phyloP scores from a whole-genome alignment of 2,797 vertebrate genomes.

The Myotis myotis region DNA sequence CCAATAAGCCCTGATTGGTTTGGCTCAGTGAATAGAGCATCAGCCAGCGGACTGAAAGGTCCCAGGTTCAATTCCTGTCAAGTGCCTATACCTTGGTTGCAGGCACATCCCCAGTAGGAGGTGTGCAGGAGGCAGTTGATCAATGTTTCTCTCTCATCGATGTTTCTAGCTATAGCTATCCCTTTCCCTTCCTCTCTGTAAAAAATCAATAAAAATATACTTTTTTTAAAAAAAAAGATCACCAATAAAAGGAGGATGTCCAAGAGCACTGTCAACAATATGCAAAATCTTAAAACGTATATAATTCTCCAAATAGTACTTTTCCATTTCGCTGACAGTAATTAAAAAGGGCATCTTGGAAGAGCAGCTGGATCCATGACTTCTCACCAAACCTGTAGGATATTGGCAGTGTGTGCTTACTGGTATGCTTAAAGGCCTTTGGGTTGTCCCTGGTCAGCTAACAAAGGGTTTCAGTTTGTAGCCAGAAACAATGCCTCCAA shows the following conservation, averaged over 20 bases:
- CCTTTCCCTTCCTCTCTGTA: no score
- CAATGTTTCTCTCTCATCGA: no score
- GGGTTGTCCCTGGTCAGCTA: not conserved
- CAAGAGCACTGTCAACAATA: not conserved
- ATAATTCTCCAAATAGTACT: not conserved
- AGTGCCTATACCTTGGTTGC: no score
- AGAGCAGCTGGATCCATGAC: not conserved
- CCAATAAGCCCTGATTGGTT: not conserved
- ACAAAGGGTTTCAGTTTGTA: not conserved
- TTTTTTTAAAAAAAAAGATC: not conserved
- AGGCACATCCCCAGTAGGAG: no score
- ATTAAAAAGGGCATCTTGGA: not conserved
- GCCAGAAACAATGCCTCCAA: not conserved
- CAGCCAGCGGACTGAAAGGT: no score
- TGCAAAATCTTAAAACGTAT: not conserved
- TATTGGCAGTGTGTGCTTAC: not conserved
- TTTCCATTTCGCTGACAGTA: not conserved
- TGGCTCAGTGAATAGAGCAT: no score
- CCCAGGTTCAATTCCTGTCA: no score
- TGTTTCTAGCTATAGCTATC: no score
- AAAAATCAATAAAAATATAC: no score
- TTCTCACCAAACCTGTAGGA: not conserved
- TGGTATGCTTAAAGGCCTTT: not conserved
- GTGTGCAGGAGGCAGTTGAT: no score
- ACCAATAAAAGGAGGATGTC: not conserved